phyloP scores from a whole-genome alignment of 2,888 invertebrate species.

The Cosmorhoe ocellata region DNA sequence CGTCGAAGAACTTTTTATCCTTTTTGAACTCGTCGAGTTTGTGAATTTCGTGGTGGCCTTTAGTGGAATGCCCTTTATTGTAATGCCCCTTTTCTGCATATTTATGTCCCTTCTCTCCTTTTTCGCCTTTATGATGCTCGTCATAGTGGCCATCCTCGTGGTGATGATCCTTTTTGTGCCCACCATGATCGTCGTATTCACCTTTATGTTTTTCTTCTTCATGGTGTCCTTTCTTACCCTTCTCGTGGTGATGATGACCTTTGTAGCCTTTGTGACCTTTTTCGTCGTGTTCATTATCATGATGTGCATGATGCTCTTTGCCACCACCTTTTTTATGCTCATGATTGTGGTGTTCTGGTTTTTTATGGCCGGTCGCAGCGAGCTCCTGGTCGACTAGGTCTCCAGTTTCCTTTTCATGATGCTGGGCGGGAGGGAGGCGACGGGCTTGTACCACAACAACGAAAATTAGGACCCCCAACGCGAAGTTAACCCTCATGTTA shows the following conservation, averaged over 20 bases:
- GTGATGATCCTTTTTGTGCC: constrained; percentile 84
- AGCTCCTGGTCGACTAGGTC: constrained; percentile 57
- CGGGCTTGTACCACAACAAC: constrained; percentile 55
- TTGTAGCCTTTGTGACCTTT: constrained; percentile 89
- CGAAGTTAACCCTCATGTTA: constrained; percentile 64
- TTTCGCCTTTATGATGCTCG: constrained; percentile 85
- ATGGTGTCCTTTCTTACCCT: constrained; percentile 88
- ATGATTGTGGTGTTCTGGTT: constrained; percentile 70
- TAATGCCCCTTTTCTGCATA: constrained; percentile 87
- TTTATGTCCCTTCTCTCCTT: constrained; percentile 86
- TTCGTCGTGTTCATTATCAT: constrained; percentile 85
- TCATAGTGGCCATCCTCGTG: constrained; percentile 85
- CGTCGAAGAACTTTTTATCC: constrained; percentile 93
- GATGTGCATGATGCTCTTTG: constrained; percentile 85
- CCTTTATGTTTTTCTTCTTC: constrained; percentile 86
- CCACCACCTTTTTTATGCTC: constrained; percentile 85
- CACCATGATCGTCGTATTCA: constrained; percentile 84
- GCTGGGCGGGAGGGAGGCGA: constrained; percentile 48
- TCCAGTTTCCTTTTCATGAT: constrained; percentile 41
- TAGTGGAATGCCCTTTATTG: constrained; percentile 92
- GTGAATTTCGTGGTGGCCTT: constrained; percentile 93
- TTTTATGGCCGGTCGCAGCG: constrained; percentile 74
- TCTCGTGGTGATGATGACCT: constrained; percentile 85
- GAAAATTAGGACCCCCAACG: constrained; percentile 55
- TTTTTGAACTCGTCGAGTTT: constrained; percentile 93